These are phyloP conservation scores for Liparis tanakae DNA, from an alignment of 2,797 vertebrate genomes.

Conservation along the genomic window DNA sequence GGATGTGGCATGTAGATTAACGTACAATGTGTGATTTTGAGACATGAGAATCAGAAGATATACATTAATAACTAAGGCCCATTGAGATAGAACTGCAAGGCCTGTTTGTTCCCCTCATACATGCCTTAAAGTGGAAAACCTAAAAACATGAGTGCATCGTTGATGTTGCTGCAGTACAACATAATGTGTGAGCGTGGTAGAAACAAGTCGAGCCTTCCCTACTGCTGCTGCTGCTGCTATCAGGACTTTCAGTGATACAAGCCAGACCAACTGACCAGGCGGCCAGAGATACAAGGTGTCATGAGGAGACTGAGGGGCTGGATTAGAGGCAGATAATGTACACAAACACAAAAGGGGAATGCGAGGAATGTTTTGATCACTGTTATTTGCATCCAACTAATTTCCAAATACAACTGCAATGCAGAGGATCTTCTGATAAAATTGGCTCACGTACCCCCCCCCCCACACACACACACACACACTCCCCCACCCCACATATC, in stretches of 20 bases:
- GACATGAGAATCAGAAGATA: neutral
- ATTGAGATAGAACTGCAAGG: neutral
- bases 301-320: conserved; percentile 36
- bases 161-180: neutral
- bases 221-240: conserved; percentile 40
- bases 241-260: conserved; percentile 52
- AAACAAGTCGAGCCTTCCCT: conserved; percentile 19
- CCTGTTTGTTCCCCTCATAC: neutral
- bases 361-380: conserved; percentile 14
- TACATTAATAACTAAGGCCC: neutral
- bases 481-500: no score
- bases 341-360: conserved; percentile 37
- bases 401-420: neutral
- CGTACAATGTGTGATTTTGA: neutral
- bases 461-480: no score
- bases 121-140: neutral
- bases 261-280: conserved; percentile 55
- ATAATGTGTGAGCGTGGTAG: conserved; percentile 13
- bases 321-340: conserved; percentile 26
- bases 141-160: neutral
- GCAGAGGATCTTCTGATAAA: neutral
- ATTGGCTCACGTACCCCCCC: no score
- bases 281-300: conserved; percentile 54
- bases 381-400: neutral
- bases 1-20: no score